A percentile compares a stretch with the other conserved stretches of the same genome.
Conservation (phyloP, 2,113 vertebrate genomes). For the Oceanites oceanicus region DNA sequence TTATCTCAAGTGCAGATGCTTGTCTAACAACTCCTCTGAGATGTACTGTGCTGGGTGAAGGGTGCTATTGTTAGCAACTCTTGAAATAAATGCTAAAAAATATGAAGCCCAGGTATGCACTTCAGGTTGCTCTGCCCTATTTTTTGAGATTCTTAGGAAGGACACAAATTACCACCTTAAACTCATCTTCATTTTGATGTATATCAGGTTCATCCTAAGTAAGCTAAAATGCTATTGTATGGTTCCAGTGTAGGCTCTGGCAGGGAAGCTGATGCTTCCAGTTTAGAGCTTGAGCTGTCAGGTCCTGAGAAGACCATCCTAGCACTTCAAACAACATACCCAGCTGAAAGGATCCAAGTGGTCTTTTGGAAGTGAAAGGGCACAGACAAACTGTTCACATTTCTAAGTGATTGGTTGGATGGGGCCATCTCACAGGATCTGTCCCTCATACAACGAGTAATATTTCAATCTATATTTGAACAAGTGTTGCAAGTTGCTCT, state of each 20-base stretch:
- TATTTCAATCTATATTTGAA: not conserved
- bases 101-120: not conserved
- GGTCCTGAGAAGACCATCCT: not conserved
- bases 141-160: not conserved
- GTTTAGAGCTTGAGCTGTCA: not conserved
- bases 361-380: not conserved
- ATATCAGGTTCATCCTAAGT: not conserved
- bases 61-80: not conserved
- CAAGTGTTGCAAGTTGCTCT: not conserved
- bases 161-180: not conserved
- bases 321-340: not conserved
- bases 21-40: not conserved
- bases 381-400: not conserved
- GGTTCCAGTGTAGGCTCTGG: not conserved
- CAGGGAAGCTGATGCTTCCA: not conserved
- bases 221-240: not conserved
- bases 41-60: not conserved
- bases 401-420: not conserved
- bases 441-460: not conserved
- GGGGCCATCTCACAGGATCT: not conserved
- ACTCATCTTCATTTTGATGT: not conserved
- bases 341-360: not conserved
- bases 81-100: not conserved
- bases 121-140: not conserved
- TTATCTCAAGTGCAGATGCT: not conserved